A percentile compares a stretch with the other conserved stretches of the same genome.
phyloP scores from a whole-genome alignment of 2,113 vertebrate genomes.

The Alosa alosa region DNA sequence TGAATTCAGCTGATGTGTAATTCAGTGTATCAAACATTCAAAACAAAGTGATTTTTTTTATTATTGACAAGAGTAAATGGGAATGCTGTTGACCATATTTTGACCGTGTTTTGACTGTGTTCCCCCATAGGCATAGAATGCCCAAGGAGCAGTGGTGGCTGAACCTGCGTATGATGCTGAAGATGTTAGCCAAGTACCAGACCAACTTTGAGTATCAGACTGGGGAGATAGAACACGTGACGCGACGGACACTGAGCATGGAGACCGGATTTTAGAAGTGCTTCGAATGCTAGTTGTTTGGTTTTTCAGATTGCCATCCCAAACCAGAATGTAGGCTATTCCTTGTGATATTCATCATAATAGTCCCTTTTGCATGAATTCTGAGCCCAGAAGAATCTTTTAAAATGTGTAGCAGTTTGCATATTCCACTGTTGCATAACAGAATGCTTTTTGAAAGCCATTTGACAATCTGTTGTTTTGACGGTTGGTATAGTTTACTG shows the following conservation, averaged over 20 bases:
- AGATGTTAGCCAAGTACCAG: conserved; percentile 95
- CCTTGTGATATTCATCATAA: background rate
- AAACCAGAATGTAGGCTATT: background rate
- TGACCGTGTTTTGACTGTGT: background rate
- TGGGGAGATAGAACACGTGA: conserved; percentile 88
- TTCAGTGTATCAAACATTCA: no score
- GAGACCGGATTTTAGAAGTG: conserved; percentile 83
- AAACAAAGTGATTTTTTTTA: no score
- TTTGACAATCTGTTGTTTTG: background rate
- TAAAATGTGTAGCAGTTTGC: background rate
- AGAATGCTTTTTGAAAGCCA: background rate
- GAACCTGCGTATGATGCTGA: conserved; percentile 85
- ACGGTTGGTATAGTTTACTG: background rate
- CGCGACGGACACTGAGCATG: conserved; percentile 83
- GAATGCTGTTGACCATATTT: background rate
- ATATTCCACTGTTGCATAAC: background rate
- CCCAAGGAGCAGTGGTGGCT: conserved; percentile 93
- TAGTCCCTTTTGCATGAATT: background rate
- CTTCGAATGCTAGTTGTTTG: background rate
- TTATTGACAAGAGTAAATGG: background rate
- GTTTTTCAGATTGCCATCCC: background rate
- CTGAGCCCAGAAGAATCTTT: background rate
- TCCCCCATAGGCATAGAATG: conserved; percentile 81
- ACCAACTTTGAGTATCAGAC: conserved; percentile 89
- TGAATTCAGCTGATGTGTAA: no score